Evolutionary conservation across 1,140 invertebrate species (phyloP).

Genomic region (Holcopasites calliopsidis): DNA sequence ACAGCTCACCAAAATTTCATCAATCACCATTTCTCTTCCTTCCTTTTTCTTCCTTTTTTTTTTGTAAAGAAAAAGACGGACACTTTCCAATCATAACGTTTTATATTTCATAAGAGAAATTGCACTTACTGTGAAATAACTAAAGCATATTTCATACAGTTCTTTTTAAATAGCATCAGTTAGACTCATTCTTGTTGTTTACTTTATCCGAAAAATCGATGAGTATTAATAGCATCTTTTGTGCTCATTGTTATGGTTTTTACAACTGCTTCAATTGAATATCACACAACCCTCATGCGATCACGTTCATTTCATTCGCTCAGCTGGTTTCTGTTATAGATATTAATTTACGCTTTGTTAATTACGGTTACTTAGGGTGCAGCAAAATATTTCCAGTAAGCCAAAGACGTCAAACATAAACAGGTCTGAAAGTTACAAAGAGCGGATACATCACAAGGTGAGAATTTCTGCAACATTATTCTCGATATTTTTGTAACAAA

Average conservation of each 20-base stretch:
- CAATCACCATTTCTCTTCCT: neutral
- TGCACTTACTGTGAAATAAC: too few relatives aligned
- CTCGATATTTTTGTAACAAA: too few relatives aligned
- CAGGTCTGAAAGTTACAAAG: conserved; percentile 83
- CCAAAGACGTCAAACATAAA: conserved; percentile 82
- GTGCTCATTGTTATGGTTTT: neutral
- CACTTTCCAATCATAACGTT: too few relatives aligned
- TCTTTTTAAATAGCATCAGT: neutral
- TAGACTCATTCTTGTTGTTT: neutral
- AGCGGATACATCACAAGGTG: conserved; percentile 82
- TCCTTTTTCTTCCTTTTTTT: too few relatives aligned
- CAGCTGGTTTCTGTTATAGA: conserved; percentile 27
- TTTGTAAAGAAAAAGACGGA: too few relatives aligned
- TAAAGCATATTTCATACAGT: neutral
- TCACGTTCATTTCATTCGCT: conserved; percentile 21
- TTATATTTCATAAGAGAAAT: too few relatives aligned
- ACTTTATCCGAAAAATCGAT: neutral
- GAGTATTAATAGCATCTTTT: neutral
- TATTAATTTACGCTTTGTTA: conserved; percentile 61
- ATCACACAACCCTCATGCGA: neutral
- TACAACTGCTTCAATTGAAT: neutral
- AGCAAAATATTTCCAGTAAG: conserved; percentile 80
- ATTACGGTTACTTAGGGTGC: conserved; percentile 72
- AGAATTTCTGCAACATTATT: conserved; percentile 51
- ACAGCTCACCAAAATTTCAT: neutral